Evolutionary conservation across 2,888 invertebrate species (phyloP).

Genomic region (Brachylomia viminalis): DNA sequence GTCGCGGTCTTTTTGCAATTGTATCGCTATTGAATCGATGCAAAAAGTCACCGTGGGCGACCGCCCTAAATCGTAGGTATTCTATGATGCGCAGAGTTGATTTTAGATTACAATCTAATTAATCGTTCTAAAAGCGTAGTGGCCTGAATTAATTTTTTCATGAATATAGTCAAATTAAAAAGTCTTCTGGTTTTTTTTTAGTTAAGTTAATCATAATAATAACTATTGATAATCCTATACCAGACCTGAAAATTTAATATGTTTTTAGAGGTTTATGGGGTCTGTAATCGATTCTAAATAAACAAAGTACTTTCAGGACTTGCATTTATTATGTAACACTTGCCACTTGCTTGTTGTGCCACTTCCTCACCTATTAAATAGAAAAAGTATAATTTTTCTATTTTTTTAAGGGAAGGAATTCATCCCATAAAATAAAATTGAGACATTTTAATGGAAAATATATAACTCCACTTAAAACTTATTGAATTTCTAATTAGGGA

Average conservation of each 20-base stretch:
- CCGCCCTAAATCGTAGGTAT: background rate
- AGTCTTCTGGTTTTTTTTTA: background rate
- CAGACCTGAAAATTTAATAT: background rate
- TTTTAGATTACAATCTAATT: too few relatives aligned
- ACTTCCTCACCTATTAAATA: background rate
- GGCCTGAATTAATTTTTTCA: too few relatives aligned
- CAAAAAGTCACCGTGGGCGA: background rate
- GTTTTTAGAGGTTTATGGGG: background rate
- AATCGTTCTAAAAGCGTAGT: background rate
- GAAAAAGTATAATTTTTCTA: too few relatives aligned
- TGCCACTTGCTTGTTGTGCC: too few relatives aligned
- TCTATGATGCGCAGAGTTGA: background rate
- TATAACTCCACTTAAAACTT: too few relatives aligned
- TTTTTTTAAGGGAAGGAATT: background rate
- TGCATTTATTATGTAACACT: background rate
- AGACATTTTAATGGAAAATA: too few relatives aligned
- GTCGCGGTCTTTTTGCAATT: background rate
- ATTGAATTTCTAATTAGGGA: too few relatives aligned
- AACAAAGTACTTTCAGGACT: background rate
- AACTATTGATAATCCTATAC: background rate
- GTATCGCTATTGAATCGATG: background rate
- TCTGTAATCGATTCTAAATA: background rate
- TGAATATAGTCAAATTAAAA: too few relatives aligned
- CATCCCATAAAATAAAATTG: background rate
- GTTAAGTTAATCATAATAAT: background rate